phyloP scores from a whole-genome alignment of 2,113 vertebrate genomes.

The Andinoacara biseriatus region DNA sequence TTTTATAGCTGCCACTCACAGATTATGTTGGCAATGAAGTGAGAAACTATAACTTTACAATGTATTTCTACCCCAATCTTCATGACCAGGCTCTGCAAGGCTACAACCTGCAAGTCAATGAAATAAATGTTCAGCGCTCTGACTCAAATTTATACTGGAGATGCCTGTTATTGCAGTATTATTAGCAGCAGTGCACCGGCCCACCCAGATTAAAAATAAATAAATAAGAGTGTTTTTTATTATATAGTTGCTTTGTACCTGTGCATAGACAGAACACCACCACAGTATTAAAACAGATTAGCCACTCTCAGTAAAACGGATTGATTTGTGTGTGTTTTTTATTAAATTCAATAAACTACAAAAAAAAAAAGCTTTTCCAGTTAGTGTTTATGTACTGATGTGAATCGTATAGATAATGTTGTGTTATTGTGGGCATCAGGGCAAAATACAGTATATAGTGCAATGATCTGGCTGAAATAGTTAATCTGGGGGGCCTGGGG shows the following conservation, averaged over 20 bases:
- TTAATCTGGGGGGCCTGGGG: background rate
- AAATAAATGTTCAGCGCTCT: background rate
- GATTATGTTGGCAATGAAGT: slow-evolving; percentile 46
- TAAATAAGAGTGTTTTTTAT: background rate
- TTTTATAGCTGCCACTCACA: slow-evolving; percentile 57
- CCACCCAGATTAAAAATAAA: background rate
- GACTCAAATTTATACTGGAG: background rate
- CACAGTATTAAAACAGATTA: slow-evolving; percentile 33
- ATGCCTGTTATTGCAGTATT: background rate
- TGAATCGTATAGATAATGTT: background rate
- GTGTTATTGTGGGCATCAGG: slow-evolving; percentile 1
- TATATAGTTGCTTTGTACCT: slow-evolving; percentile 5
- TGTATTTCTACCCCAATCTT: slow-evolving; percentile 7
- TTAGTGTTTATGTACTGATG: slow-evolving; percentile 7
- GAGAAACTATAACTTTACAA: slow-evolving; percentile 15
- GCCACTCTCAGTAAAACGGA: slow-evolving; percentile 37
- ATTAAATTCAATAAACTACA: slow-evolving; percentile 32
- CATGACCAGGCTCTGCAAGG: background rate
- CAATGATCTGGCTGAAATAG: background rate
- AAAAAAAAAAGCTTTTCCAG: slow-evolving; percentile 37
- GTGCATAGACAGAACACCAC: background rate
- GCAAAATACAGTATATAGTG: rapidly evolving
- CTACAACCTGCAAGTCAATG: background rate
- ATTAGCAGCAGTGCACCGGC: background rate
- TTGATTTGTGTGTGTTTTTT: slow-evolving; percentile 13